Conservation (phyloP, 1,140 invertebrate genomes). For the Drosophila repletoides region DNA sequence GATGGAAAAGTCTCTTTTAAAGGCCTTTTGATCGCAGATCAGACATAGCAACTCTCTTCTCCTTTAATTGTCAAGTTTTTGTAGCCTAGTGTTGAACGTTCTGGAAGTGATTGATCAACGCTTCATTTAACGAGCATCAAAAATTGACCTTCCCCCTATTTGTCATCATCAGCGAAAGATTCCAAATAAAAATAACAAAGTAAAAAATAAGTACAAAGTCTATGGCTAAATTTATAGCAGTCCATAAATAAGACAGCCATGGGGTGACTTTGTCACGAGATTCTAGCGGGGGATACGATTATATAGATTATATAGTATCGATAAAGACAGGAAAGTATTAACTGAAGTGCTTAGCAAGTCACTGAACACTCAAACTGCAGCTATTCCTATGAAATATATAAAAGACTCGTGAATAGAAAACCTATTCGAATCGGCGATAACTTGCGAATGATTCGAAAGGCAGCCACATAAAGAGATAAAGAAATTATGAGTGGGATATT, state of each 20-base stretch:
- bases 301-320: too few species aligned
- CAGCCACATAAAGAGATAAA: background rate
- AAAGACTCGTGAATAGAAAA: background rate
- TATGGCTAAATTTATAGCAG: too few species aligned
- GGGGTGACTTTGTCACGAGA: background rate
- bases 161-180: background rate
- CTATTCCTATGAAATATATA: too few species aligned
- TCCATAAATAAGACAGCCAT: too few species aligned
- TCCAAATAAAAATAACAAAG: background rate
- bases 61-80: too few species aligned
- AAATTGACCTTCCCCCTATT: background rate
- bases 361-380: too few species aligned
- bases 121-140: background rate
- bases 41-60: too few species aligned
- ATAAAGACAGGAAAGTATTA: slow-evolving; percentile 1
- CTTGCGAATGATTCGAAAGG: slow-evolving; percentile 13
- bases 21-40: too few species aligned
- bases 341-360: background rate
- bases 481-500: slow-evolving; percentile 3
- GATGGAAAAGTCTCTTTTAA: too few species aligned
- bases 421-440: background rate
- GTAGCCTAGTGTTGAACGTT: too few species aligned
- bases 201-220: too few species aligned
- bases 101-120: background rate
- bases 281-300: too few species aligned